Base-by-base conservation (phyloP, 2,888 invertebrate genomes). In the Proisotoma minuta region DNA sequence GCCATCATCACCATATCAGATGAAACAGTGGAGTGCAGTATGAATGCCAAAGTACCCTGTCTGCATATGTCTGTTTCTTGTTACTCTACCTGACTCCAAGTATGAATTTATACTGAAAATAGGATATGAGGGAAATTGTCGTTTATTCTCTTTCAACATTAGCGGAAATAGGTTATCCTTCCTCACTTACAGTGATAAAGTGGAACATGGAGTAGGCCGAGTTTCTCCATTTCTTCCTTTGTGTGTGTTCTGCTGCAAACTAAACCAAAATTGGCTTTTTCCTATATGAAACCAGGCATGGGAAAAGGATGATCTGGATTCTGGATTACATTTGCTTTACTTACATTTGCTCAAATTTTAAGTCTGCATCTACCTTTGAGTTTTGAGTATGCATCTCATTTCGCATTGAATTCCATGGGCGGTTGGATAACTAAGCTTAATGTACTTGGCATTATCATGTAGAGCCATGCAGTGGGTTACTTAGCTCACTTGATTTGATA, bases 221-320 rank as follows among this genome's bases (percentile, higher is more conserved):
- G n/a, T n/a, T n/a, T n/a, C n/a, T n/a, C 23, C 40, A 40, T 28
- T 39, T 22, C 24, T 40, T 29, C 23, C 54, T 23, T 2, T 54
- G 29, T 56, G 59, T 59, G 50, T n/a, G n/a, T n/a, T n/a, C n/a
- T n/a, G n/a, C n/a, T n/a, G n/a, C n/a, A n/a, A n/a, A n/a, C n/a
- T n/a, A n/a, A n/a, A n/a, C n/a, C n/a, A n/a, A n/a, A n/a, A n/a
- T n/a, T n/a, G n/a, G n/a, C n/a, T n/a, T n/a, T n/a, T n/a, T n/a
- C n/a, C n/a, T n/a, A n/a, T n/a, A n/a, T n/a, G n/a, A n/a, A n/a
- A n/a, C n/a, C n/a, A n/a, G n/a, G n/a, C n/a, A n/a, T n/a, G n/a
- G 51, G 43, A 51, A 43, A 51, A 59, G 59, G 51, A 23, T 59
- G 59, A 59, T 59, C 51, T 59, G 58, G 48, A 58, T 58, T 49